A percentile compares a stretch with the other conserved stretches of the same genome.
These are phyloP conservation scores for Lates japonicus DNA, from an alignment of 2,797 vertebrate genomes.

Conservation along the genomic window DNA sequence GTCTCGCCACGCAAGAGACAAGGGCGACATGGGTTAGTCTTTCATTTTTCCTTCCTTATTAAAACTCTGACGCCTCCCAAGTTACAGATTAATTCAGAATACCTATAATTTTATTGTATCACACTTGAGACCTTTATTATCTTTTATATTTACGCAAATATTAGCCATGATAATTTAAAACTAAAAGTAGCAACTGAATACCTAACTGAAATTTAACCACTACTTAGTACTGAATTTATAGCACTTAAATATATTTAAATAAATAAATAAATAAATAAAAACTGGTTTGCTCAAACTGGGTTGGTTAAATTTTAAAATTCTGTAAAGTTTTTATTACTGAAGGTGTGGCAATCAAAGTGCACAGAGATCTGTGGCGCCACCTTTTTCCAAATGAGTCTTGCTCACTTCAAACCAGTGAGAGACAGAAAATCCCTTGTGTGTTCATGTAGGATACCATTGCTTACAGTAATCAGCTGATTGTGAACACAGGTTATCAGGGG, in stretches of 20 bases:
- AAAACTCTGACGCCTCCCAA: neutral
- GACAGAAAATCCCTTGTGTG: neutral
- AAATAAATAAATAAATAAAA: neutral
- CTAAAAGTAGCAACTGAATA: no score
- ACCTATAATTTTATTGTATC: neutral
- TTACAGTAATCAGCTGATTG: neutral
- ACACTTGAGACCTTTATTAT: neutral
- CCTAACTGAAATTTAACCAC: neutral
- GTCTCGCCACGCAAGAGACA: slow-evolving; percentile 90
- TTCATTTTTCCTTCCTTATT: neutral
- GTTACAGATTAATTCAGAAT: neutral
- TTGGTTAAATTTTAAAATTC: neutral
- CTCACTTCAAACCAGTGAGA: neutral
- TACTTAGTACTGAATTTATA: no score
- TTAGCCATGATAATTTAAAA: neutral
- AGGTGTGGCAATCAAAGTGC: neutral
- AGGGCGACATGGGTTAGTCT: slow-evolving; percentile 92
- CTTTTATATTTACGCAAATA: neutral
- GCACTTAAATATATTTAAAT: no score
- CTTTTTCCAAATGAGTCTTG: neutral
- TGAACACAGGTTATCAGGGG: neutral
- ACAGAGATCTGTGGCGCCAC: neutral
- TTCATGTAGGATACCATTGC: neutral
- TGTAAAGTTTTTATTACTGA: neutral
- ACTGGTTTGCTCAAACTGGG: no score